Base-by-base conservation (phyloP, 1,140 invertebrate species). In the Brachystomella parvula region DNA sequence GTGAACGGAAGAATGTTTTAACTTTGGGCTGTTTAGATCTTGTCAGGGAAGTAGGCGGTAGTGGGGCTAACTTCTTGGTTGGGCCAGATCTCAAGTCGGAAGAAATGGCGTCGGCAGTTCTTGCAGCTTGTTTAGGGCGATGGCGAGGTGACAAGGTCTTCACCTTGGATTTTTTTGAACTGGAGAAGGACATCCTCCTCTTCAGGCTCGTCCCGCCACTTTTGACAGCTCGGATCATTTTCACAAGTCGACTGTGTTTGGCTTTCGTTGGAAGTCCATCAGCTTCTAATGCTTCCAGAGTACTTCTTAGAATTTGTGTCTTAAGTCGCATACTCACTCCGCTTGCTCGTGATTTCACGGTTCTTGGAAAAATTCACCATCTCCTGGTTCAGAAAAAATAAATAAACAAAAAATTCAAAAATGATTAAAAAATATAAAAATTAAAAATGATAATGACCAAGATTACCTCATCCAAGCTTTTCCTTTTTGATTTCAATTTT, bases 171-270 rank as follows among this genome's bases (percentile, higher is more conserved):
- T 24, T 53, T 53, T 24, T 15, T 24, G 49, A 9, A 6, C 3
- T 24, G 15, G 24, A 19, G 3, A 24, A 26, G 6, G 49, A 53
- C 9, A 53, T 53, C 24, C 24, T 53, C 49, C 49, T 12, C 49
- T 53, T 47, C 31, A 49, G 39, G 3, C 59, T 70, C 2, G 39
- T 67, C 12, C 68, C 65, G 17, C 64, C 66, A 32, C 17, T 66
- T 62, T 64, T 66, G 19, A 70, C 39, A 63, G 65, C 61, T 44
- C 24, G 59, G 1, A 70, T 26, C 24, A 70, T 64, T 53, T 66
- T 70, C 21, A 33, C 47, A 19, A 70, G 39, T 1, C 61, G 57
- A 32, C 58, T 66, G 24, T 21, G 49, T 53, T 53, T 53, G 9
- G 24, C 9, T 6, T 24, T 53, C 49, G 49, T 53, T 26, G 9